Evolutionary conservation across 2,797 vertebrate genomes (phyloP), one percentile per base, ranked within the genome.

Genomic region (Cottoperca gobio): DNA sequence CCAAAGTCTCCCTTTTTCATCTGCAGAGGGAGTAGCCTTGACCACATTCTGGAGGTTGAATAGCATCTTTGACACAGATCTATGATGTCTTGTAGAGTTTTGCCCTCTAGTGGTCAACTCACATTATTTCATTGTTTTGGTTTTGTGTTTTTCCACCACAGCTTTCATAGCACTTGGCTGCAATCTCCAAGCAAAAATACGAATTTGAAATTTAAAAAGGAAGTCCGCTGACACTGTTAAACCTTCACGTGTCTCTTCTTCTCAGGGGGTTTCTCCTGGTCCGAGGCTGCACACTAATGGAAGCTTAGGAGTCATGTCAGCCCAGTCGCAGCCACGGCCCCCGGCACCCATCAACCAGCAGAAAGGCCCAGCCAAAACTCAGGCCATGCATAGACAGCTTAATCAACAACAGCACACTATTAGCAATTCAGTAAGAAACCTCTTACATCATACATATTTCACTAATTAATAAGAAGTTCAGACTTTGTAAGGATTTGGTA

Each of bases 361-460:
- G 92, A 98, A 97, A 79, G 85, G 95, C 86, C 90, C 95, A 46
- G 92, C 90, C 78, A 97, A 97, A 92, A 89, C 93, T 55, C 96
- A 95, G 86, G 90, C 88, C 78, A 90, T 97, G 62, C 96, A 96
- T 85, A 94, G 97, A 81, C 96, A 95, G 84, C 93, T 96, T 17
- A 92, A 92, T 76, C 94, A 96, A 58, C 95, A 95, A 50, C 97
- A 96, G 79, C 97, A 96, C 86, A 89, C 93, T 82, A 91, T 97
- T 78, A 90, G 81, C 70, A 96, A 96, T 59, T 70, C 94, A 13
- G 97, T 98, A 94, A 96, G 93, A 62, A 35, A 19, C 50, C 1
- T 35, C 13, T 55, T 13, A 16, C 8, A 19, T 33, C 28, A 2
- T 17, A 39, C 31, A 11, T 2, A 13, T 55, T 40, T 50, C 6